phyloP scores from a whole-genome alignment of 2,113 vertebrate species.

The Heliornis fulica region DNA sequence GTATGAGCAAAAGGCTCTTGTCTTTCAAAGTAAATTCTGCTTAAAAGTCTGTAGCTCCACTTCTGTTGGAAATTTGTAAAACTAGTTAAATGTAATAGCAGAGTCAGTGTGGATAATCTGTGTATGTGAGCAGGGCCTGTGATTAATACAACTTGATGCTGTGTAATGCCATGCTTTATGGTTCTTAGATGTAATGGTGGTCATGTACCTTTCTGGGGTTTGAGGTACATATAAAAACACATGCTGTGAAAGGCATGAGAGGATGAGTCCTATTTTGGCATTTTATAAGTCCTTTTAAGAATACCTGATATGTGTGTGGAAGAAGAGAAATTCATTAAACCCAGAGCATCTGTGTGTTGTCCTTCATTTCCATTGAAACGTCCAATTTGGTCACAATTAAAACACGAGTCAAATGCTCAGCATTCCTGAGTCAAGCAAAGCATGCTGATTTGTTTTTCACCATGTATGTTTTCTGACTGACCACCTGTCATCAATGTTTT shows the following conservation, averaged over 20 bases:
- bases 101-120: not conserved
- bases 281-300: not conserved
- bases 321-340: not conserved
- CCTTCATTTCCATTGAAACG: not conserved
- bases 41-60: not conserved
- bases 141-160: not conserved
- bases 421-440: not conserved
- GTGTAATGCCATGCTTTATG: not conserved
- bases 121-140: not conserved
- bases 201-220: not conserved
- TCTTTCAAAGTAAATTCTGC: constrained; percentile 12
- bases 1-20: not conserved
- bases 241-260: not conserved
- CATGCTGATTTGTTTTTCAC: not conserved
- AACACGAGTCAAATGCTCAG: not conserved
- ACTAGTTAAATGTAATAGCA: not conserved
- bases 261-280: not conserved
- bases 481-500: not conserved
- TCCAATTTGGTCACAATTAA: not conserved
- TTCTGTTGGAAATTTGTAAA: constrained; percentile 35
- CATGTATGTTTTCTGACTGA: not conserved
- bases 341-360: not conserved
- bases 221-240: not conserved
- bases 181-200: not conserved
- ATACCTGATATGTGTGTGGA: not conserved